Base-by-base conservation (phyloP, 1,140 invertebrate species). In the Pseudomyrmex sp. region DNA sequence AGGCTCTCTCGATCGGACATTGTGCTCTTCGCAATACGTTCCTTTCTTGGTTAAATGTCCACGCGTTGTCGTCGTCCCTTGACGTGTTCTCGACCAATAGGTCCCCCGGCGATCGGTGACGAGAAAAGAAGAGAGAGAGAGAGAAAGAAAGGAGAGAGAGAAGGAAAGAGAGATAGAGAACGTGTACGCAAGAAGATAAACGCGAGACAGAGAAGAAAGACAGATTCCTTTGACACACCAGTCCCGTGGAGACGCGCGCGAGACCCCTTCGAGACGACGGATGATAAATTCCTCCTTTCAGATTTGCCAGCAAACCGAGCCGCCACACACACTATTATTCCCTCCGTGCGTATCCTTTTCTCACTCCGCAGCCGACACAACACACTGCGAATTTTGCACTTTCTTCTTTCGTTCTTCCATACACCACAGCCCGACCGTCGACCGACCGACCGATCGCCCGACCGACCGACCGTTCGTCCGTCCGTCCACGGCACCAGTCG, bases 1-100 rank as follows among this genome's bases (percentile, higher is more conserved):
- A 95, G 94, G 91, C 95, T 95, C 92, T 95, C 95, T 86, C 94
- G 95, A 93, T 95, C 95, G 92, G 95, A 95, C 95, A 95, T 95
- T 92, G 66, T 35, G 89, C 91, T 92, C 88, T 88, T 88, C 88
- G 85, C 89, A 76, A 59, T 54, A 80, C 87, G 88, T 86, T 90
- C 88, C 86, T 85, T 82, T 84, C 70, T 82, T 58, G 46, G 65
- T 82, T 82, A 90, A 85, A 70, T 80, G 89, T 88, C 82, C 84
- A 83, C 88, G 82, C 83, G 77, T 85, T 79, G 82, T 73, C 85
- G 83, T 80, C 83, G 87, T 88, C 62, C 84, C 72, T 84, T 76
- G 80, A 89, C 83, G 85, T 89, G 83, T 87, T 90, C 84, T 69
- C 80, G 35, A 79, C 69, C 88, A 73, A 62, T 63, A 48, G 75